Percentiles rank a stretch among this genome's conserved stretches.
phyloP scores from a whole-genome alignment of 1,140 invertebrate species.

The Pentalonia nigronervosa region DNA sequence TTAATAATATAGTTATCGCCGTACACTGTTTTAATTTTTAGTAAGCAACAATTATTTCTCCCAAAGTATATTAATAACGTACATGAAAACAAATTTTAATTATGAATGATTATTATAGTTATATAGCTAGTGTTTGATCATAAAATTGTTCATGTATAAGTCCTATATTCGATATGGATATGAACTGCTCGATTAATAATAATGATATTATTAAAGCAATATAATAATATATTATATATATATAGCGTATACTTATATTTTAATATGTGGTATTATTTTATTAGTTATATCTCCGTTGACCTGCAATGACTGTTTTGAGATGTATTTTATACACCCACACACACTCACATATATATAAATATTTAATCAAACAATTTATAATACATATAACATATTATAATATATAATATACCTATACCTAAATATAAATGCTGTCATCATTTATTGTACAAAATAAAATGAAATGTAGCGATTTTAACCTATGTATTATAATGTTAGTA shows the following conservation, averaged over 20 bases:
- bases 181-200: neutral
- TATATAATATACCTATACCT: too few species aligned
- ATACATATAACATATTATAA: neutral
- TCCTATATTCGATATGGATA: neutral
- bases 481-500: too few species aligned
- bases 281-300: neutral
- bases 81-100: neutral
- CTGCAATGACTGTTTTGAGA: neutral
- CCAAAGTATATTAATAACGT: neutral
- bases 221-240: neutral
- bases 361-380: neutral
- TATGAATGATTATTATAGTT: neutral
- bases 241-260: neutral
- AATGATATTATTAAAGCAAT: neutral
- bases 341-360: too few species aligned
- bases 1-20: neutral
- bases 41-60: neutral
- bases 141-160: neutral
- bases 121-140: neutral
- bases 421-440: neutral
- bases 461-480: neutral
- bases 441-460: neutral
- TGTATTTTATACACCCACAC: neutral
- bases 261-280: neutral
- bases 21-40: neutral